Base-by-base conservation (phyloP, 2,888 invertebrate species). In the Pyrrhosoma nymphula region DNA sequence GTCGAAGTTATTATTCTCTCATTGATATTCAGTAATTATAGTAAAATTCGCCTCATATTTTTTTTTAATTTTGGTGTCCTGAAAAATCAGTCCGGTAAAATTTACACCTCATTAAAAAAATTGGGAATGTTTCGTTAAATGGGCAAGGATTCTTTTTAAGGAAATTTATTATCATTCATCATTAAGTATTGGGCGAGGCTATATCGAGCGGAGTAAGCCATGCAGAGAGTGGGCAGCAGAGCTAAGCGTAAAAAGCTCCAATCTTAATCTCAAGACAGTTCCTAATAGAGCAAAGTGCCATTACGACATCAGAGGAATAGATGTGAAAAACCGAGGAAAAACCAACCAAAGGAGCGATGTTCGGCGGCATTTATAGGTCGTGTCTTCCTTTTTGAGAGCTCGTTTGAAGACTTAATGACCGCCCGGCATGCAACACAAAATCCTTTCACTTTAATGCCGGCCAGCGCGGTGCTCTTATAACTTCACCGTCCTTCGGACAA, bases 361-460 rank as follows among this genome's bases (percentile, higher is more conserved):
- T 18, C 82, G 35, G 35, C 2, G 35, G 82, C 35, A 35, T 82
- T 82, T 82, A 30, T 82, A 35, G 82, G 82, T 82, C 82, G 30
- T 82, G 82, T 82, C 82, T 82, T 82, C 82, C 82, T 82, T 82
- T 60, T 82, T 35, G 35, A 23, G 82, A 6, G 14, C 82, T 35
- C 82, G 35, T 82, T 82, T 82, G 69, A 35, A 35, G 69, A 82
- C 35, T 82, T 82, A 82, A 82, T 82, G 82, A 82, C 82, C 3
- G 16, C 82, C 82, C 82, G 82, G 35, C 82, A 82, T 35, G 82
- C 69, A n/a, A 69, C n/a, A 69, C n/a, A 60, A 69, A 69, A 69
- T 69, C 82, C 82, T 82, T 82, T 82, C 82, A 82, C 82, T 82
- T 69, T 69, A n/a, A 69, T n/a, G n/a, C n/a, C 69, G 69, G n/a